A percentile compares a stretch with the other conserved stretches of the same genome.
Evolutionary conservation across 2,113 vertebrate genomes (phyloP).

Genomic region (Anser cygnoides): DNA sequence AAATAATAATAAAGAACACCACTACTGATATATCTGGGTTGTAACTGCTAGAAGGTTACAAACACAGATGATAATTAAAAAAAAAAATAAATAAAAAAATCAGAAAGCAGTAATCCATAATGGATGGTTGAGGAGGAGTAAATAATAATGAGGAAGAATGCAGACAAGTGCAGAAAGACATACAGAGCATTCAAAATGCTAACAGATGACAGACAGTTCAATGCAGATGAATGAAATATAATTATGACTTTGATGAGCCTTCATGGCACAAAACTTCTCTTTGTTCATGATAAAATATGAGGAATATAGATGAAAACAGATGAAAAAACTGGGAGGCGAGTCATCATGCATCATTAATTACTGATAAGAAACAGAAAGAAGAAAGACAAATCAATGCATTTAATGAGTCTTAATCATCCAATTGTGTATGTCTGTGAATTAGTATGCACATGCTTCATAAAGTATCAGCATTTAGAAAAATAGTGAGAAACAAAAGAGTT

Average conservation of each 20-base stretch:
- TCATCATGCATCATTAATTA: slow-evolving; percentile 56
- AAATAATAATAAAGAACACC: not conserved
- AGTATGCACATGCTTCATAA: not conserved
- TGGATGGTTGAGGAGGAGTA: not conserved
- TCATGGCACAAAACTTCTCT: slow-evolving; percentile 55
- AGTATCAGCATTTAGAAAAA: slow-evolving; percentile 42
- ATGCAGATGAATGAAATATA: slow-evolving; percentile 61
- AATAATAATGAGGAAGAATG: slow-evolving; percentile 45
- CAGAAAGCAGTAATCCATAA: slow-evolving; percentile 8
- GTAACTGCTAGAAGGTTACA: not conserved
- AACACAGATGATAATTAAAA: not conserved
- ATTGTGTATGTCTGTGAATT: slow-evolving; percentile 20
- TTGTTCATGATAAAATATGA: slow-evolving; percentile 65
- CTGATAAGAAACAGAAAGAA: slow-evolving; percentile 64
- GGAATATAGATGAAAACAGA: slow-evolving; percentile 37
- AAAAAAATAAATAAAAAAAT: not conserved
- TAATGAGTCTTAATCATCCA: slow-evolving; percentile 57
- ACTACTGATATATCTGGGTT: slow-evolving; percentile 17
- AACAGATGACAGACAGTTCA: slow-evolving; percentile 68
- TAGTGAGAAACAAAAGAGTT: slow-evolving; percentile 20
- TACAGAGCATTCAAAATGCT: slow-evolving; percentile 9
- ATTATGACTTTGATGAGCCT: slow-evolving; percentile 70
- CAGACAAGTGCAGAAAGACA: slow-evolving; percentile 13
- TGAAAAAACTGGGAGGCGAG: slow-evolving; percentile 41
- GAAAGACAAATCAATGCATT: slow-evolving; percentile 54